phyloP scores from a whole-genome alignment of 2,113 vertebrate genomes.

The Australoheros scitulus region DNA sequence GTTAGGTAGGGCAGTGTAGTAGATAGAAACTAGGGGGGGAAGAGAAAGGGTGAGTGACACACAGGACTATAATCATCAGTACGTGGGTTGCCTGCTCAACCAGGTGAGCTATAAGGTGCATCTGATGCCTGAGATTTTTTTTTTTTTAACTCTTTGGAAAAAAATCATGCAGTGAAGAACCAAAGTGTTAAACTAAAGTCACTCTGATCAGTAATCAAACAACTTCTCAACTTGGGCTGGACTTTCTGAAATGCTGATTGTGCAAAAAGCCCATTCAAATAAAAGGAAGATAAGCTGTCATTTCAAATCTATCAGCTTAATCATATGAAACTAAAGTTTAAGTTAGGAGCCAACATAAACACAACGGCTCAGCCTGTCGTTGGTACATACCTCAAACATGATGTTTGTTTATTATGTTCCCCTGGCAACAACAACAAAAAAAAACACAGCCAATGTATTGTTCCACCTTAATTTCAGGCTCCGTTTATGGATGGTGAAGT shows the following conservation, averaged over 20 bases:
- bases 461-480: slow-evolving; percentile 14
- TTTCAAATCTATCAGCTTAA: not conserved
- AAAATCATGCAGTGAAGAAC: too few species aligned
- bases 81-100: too few species aligned
- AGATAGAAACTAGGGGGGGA: not conserved
- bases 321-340: not conserved
- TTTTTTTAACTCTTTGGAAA: too few species aligned
- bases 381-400: not conserved
- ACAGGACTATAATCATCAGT: not conserved
- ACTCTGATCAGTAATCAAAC: not conserved
- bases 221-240: not conserved
- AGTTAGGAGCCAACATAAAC: not conserved
- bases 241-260: not conserved
- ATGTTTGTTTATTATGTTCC: slow-evolving; percentile 26
- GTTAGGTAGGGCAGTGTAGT: not conserved
- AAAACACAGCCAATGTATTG: not conserved
- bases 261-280: not conserved
- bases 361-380: not conserved
- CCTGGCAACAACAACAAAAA: slow-evolving; percentile 1
- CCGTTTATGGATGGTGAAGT: slow-evolving; percentile 13
- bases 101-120: too few species aligned
- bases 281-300: not conserved
- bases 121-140: too few species aligned
- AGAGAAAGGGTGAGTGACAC: not conserved
- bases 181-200: not conserved